Conservation (phyloP, 2,888 invertebrate genomes). For the Diloba caeruleocephala region DNA sequence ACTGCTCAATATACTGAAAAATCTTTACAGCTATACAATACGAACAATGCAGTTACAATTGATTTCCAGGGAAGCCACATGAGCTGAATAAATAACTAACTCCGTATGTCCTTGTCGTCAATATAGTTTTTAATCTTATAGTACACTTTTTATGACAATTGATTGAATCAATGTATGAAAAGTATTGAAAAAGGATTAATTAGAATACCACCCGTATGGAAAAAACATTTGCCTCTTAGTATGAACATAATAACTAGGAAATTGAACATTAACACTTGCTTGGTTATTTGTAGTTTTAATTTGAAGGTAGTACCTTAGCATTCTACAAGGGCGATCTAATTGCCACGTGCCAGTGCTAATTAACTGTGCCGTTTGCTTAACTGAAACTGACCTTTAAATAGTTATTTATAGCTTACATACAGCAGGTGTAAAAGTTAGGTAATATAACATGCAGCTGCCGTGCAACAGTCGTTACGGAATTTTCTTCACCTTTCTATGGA, state of each 20-base stretch:
- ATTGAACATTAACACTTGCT: conserved; percentile 39
- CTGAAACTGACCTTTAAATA: conserved; percentile 55
- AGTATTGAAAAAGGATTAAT: too few relatives aligned
- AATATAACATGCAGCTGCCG: conserved; percentile 68
- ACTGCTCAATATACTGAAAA: too few relatives aligned
- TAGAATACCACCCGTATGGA: too few relatives aligned
- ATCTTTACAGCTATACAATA: too few relatives aligned
- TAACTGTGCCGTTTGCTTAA: conserved; percentile 28
- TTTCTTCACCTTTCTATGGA: conserved; percentile 45
- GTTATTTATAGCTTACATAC: conserved; percentile 49
- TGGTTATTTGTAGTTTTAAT: conserved; percentile 28
- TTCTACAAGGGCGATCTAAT: conserved; percentile 61
- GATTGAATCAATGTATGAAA: too few relatives aligned
- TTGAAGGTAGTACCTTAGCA: conserved; percentile 28
- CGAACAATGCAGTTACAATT: too few relatives aligned
- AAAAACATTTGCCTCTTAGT: conserved; percentile 29
- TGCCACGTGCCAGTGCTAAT: conserved; percentile 51
- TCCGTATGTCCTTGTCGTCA: too few relatives aligned
- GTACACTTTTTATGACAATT: too few relatives aligned
- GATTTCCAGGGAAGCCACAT: too few relatives aligned
- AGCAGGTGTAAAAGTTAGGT: conserved; percentile 61
- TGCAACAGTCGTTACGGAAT: conserved; percentile 60
- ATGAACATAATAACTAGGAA: conserved; percentile 34
- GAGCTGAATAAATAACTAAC: too few relatives aligned
- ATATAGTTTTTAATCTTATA: too few relatives aligned